Conservation (phyloP, 2,797 vertebrate species). For the Molothrus ater region DNA sequence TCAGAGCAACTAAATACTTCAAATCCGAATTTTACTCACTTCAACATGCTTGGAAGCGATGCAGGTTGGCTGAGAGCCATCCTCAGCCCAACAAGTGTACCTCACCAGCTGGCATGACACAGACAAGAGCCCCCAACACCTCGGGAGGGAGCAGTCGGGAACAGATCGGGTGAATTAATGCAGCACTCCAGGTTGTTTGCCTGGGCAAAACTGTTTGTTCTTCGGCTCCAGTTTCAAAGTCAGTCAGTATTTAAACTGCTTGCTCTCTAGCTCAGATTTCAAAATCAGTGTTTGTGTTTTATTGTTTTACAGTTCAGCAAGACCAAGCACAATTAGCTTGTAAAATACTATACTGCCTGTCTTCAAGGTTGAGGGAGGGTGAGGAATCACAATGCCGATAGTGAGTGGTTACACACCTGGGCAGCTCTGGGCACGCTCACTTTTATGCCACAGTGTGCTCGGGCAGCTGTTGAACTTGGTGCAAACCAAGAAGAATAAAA, state of each 20-base stretch:
- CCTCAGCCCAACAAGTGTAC: conserved; percentile 41
- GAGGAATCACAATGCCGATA: neutral
- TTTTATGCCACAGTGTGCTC: neutral
- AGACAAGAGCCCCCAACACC: conserved; percentile 50
- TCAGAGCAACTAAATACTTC: conserved; percentile 40
- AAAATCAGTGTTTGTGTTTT: conserved; percentile 20
- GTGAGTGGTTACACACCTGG: neutral
- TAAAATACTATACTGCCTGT: neutral
- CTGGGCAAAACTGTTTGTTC: conserved; percentile 31
- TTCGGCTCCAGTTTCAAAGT: neutral
- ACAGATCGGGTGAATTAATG: conserved; percentile 43
- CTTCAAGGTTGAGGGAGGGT: conserved; percentile 9
- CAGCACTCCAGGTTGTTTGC: neutral
- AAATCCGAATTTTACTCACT: conserved; percentile 52
- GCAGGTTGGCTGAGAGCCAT: conserved; percentile 42
- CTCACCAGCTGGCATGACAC: conserved; percentile 60
- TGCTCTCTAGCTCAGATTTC: conserved; percentile 15
- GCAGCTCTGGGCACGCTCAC: neutral
- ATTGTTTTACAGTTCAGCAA: conserved; percentile 31
- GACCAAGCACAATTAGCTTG: conserved; percentile 34
- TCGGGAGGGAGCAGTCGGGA: conserved; percentile 13
- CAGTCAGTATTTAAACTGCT: neutral
- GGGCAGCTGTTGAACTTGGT: neutral
- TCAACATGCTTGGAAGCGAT: conserved; percentile 52
- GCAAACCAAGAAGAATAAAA: conserved; percentile 15